Conservation (phyloP, 2,797 vertebrate species). For the Ciconia nigra region DNA sequence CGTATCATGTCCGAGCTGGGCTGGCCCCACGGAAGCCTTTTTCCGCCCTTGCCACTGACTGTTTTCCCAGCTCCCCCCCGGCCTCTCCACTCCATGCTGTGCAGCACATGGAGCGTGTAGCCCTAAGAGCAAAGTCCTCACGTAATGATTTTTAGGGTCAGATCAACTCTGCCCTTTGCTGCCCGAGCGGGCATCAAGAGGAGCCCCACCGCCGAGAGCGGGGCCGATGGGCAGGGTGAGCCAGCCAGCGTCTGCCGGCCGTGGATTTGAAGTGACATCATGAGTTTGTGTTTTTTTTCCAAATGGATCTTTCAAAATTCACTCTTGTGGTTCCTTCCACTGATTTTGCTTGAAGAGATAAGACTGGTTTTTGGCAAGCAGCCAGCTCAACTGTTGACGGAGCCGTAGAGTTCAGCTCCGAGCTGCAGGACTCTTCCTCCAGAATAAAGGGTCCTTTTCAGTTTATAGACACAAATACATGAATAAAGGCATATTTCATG, state of each 20-base stretch:
- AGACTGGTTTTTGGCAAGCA: neutral
- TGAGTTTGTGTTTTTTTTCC: neutral
- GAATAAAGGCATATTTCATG: conserved; percentile 65
- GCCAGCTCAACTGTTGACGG: conserved; percentile 11
- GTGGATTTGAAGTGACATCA: neutral
- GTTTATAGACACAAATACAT: conserved; percentile 24
- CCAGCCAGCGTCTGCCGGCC: neutral
- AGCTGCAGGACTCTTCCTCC: conserved; percentile 38
- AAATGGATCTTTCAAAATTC: neutral
- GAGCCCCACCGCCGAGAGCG: fast-evolving
- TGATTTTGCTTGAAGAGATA: conserved; percentile 1
- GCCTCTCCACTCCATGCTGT: neutral
- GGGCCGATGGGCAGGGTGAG: fast-evolving
- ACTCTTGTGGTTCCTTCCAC: conserved; percentile 10
- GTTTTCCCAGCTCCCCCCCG: neutral
- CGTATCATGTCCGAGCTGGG: neutral
- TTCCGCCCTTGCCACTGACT: fast-evolving
- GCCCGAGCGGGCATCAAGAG: neutral
- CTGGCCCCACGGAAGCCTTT: neutral
- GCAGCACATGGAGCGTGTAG: neutral
- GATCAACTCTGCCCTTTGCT: neutral
- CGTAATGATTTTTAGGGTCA: neutral
- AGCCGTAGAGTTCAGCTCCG: neutral
- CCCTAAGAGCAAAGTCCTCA: neutral
- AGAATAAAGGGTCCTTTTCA: conserved; percentile 62